phyloP scores from a whole-genome alignment of 2,113 vertebrate genomes.

The Hypomesus transpacificus region DNA sequence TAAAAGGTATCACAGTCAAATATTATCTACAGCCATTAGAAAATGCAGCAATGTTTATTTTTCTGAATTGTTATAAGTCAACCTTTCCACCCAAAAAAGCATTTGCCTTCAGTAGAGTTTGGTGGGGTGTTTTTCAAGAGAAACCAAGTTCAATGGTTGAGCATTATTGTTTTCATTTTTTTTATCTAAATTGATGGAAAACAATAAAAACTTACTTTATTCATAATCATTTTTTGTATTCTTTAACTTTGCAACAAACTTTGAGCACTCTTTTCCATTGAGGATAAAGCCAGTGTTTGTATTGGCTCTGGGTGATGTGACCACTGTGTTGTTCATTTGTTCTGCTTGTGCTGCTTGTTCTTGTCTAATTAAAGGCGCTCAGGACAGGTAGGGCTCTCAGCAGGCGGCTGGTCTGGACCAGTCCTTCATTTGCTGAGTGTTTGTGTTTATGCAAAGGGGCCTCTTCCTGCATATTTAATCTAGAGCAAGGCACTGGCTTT shows the following conservation, averaged over 20 bases:
- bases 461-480: slow-evolving; percentile 98
- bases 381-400: slow-evolving; percentile 88
- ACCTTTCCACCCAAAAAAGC: too few species aligned
- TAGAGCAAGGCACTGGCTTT: slow-evolving; percentile 89
- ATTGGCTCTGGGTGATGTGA: slow-evolving; percentile 24
- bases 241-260: neutral
- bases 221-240: neutral
- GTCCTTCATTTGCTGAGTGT: slow-evolving; percentile 94
- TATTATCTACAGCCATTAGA: slow-evolving; percentile 32
- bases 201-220: too few species aligned
- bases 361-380: slow-evolving; percentile 67
- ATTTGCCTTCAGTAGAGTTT: too few species aligned
- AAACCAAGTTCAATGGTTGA: too few species aligned
- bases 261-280: slow-evolving; percentile 19
- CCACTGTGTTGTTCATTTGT: slow-evolving; percentile 52
- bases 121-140: too few species aligned
- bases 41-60: slow-evolving; percentile 27
- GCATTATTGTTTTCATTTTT: too few species aligned
- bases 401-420: slow-evolving; percentile 82
- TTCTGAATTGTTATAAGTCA: too few species aligned
- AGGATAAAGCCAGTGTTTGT: slow-evolving; percentile 13
- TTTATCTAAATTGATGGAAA: too few species aligned
- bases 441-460: slow-evolving; percentile 98
- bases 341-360: slow-evolving; percentile 55
- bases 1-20: slow-evolving; percentile 43